Conservation (phyloP, 2,888 invertebrate species). For the Thymelicus sylvestris region DNA sequence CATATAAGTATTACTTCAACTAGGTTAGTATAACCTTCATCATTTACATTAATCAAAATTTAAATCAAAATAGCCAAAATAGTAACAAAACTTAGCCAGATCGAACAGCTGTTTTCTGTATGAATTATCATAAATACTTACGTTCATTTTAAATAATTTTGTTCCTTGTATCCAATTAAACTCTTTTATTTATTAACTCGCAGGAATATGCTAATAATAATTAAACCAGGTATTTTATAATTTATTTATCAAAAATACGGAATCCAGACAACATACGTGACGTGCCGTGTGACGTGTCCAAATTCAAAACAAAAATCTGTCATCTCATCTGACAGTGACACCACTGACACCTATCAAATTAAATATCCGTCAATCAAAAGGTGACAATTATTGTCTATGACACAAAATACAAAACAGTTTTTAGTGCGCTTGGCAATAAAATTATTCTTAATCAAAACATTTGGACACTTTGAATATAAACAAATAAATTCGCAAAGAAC, state of each 20-base stretch:
- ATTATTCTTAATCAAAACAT: too few species aligned
- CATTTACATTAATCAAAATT: background rate
- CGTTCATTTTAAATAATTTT: slow-evolving; percentile 4
- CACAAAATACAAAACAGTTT: too few species aligned
- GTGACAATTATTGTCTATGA: too few species aligned
- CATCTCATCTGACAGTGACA: background rate
- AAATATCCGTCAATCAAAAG: too few species aligned
- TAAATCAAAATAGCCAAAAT: background rate
- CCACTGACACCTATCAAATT: background rate
- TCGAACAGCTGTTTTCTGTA: slow-evolving; percentile 1
- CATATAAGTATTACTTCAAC: too few species aligned
- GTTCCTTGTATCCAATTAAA: background rate
- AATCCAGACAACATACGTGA: background rate
- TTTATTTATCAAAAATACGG: background rate
- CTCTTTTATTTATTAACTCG: background rate
- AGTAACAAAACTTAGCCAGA: background rate
- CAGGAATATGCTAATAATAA: background rate
- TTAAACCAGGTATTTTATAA: background rate
- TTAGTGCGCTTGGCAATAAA: too few species aligned
- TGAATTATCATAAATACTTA: background rate
- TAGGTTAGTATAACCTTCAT: background rate
- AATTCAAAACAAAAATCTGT: slow-evolving; percentile 2
- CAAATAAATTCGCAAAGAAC: too few species aligned
- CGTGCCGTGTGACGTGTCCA: slow-evolving; percentile 26
- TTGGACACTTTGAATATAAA: too few species aligned